Conservation (phyloP, 1,140 invertebrate species). For the Sinella curviseta region DNA sequence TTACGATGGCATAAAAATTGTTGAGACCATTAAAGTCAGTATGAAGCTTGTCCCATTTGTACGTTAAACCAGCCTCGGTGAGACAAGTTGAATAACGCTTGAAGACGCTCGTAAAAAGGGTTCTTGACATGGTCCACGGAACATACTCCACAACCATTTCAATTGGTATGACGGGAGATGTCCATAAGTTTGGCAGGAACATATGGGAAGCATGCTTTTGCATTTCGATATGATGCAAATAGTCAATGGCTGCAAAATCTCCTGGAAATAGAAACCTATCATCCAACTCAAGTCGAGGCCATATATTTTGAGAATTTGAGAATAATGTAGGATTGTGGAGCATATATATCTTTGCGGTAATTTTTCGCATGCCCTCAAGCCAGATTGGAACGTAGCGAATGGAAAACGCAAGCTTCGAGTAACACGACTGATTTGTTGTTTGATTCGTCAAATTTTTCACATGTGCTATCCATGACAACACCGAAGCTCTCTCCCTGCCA, state of each 20-base stretch:
- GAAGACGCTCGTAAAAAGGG: background rate
- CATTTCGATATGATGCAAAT: background rate
- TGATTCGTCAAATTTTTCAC: background rate
- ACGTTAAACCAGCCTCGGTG: background rate
- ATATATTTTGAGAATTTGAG: too few relatives aligned
- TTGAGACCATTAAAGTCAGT: background rate
- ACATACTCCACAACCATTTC: background rate
- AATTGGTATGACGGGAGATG: background rate
- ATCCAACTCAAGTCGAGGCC: too few relatives aligned
- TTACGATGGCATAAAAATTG: background rate
- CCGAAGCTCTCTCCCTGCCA: too few relatives aligned
- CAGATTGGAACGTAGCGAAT: background rate
- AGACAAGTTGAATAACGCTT: background rate
- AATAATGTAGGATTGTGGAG: too few relatives aligned
- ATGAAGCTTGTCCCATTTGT: background rate
- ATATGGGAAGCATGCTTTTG: background rate
- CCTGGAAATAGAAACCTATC: too few relatives aligned
- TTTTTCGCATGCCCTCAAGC: background rate
- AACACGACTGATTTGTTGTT: background rate
- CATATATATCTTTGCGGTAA: too few relatives aligned
- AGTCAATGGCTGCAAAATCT: too few relatives aligned
- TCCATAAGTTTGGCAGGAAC: background rate
- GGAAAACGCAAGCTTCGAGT: background rate
- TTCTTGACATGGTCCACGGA: background rate
- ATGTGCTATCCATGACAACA: background rate